Evolutionary conservation across 1,140 invertebrate genomes (phyloP).

Genomic region (Drosophila melanica): DNA sequence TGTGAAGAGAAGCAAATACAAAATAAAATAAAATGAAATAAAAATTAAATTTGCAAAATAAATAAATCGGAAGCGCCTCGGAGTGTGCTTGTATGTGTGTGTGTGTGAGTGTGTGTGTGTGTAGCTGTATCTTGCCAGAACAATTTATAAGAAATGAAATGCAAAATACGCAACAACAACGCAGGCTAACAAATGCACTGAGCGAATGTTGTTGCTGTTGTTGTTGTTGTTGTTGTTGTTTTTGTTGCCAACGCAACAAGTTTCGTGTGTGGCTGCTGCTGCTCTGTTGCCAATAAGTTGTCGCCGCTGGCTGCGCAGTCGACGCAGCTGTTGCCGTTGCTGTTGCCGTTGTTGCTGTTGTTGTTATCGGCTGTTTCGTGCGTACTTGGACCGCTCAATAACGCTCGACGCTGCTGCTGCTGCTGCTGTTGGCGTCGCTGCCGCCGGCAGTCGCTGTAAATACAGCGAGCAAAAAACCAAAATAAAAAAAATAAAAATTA

Average conservation of each 20-base stretch:
- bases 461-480: constrained; percentile 33
- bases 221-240: constrained; percentile 23
- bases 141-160: constrained; percentile 59
- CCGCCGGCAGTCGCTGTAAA: constrained; percentile 63
- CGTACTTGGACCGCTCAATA: constrained; percentile 79
- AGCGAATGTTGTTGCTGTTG: constrained; percentile 42
- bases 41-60: constrained; percentile 39
- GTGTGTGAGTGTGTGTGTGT: constrained; percentile 21
- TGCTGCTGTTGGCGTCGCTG: constrained; percentile 29
- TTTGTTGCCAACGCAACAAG: constrained; percentile 17
- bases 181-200: constrained; percentile 55
- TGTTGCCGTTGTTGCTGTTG: constrained; percentile 41
- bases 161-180: constrained; percentile 33
- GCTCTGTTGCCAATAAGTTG: constrained; percentile 72
- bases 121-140: constrained; percentile 54
- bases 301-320: constrained; percentile 47
- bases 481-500: constrained; percentile 53
- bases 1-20: constrained; percentile 5
- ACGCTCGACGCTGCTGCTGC: constrained; percentile 51
- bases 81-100: constrained; percentile 8
- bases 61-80: constrained; percentile 69
- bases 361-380: constrained; percentile 67
- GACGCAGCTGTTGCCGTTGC: constrained; percentile 40
- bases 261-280: constrained; percentile 20
- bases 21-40: constrained; percentile 13